These are phyloP conservation scores for Liopterus haemorrhoidalis DNA, from an alignment of 2,888 invertebrate genomes.

Conservation along the genomic window DNA sequence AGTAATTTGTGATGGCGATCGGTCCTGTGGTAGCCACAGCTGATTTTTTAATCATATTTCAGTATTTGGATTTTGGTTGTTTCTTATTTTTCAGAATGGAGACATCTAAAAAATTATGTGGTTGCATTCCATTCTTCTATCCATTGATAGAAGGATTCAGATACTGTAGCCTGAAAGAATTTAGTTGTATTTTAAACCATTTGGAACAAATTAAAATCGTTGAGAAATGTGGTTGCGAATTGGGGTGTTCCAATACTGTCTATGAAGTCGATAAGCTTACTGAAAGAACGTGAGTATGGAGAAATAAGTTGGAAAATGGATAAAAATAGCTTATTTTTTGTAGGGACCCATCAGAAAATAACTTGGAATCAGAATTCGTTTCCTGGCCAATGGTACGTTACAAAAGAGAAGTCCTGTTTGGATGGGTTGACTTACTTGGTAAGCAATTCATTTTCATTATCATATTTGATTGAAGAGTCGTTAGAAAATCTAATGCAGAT, in stretches of 20 bases:
- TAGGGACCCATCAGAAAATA: neutral
- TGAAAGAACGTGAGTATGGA: constrained; percentile 51
- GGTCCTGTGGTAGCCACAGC: too few relatives aligned
- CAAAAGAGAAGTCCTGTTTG: constrained; percentile 74
- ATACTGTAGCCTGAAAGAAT: constrained; percentile 54
- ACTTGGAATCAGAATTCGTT: constrained; percentile 59
- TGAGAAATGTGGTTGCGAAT: constrained; percentile 60
- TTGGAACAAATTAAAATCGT: constrained; percentile 53
- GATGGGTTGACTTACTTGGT: constrained; percentile 77
- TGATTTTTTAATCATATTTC: too few relatives aligned
- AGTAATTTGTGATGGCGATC: too few relatives aligned
- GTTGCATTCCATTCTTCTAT: constrained; percentile 69
- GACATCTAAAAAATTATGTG: constrained; percentile 56
- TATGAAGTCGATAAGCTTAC: constrained; percentile 69
- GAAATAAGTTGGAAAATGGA: neutral
- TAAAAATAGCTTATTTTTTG: neutral
- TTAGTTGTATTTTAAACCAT: constrained; percentile 55
- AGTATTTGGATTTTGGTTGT: too few relatives aligned
- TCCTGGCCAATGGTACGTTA: constrained; percentile 75
- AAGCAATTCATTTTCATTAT: constrained; percentile 34
- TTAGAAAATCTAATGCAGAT: too few relatives aligned
- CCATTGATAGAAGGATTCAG: constrained; percentile 53
- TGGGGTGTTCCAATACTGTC: constrained; percentile 69
- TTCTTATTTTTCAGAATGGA: constrained; percentile 56
- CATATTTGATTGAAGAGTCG: too few relatives aligned